A percentile compares a stretch with the other conserved stretches of the same genome.
Conservation (phyloP, 2,113 vertebrate genomes). For the Coryphaenoides rupestris region DNA sequence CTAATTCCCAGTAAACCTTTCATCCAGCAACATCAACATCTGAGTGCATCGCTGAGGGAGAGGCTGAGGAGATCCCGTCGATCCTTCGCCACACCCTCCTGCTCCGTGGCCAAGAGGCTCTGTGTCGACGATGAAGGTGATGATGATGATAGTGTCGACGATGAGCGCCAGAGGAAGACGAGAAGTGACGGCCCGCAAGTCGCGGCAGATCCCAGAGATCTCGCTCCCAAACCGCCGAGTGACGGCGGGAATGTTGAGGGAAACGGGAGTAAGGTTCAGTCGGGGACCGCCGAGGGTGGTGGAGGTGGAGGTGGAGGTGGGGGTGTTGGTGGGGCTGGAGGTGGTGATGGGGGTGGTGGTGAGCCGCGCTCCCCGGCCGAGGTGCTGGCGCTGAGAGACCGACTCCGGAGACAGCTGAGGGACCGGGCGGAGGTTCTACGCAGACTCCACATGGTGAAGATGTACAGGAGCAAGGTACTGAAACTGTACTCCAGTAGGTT, state of each 20-base stretch:
- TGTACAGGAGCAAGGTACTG: slow-evolving; percentile 95
- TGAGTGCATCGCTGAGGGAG: slow-evolving; percentile 83
- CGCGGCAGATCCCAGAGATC: slow-evolving; percentile 21
- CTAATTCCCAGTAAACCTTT: no score
- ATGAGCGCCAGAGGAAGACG: no score
- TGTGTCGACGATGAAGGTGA: slow-evolving; percentile 71
- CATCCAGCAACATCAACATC: slow-evolving; percentile 63
- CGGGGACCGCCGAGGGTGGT: slow-evolving; percentile 21
- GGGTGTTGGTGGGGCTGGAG: no score
- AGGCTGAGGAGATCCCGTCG: slow-evolving; percentile 83
- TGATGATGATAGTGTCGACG: no score
- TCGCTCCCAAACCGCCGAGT: slow-evolving; percentile 6
- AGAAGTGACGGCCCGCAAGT: slow-evolving; percentile 16
- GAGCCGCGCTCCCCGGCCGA: slow-evolving; percentile 16
- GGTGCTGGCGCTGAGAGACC: slow-evolving; percentile 62
- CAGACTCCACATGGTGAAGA: slow-evolving; percentile 88
- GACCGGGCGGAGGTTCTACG: slow-evolving; percentile 87
- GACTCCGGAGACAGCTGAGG: slow-evolving; percentile 77
- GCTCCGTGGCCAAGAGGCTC: slow-evolving; percentile 84
- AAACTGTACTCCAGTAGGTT: not conserved
- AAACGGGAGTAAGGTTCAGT: slow-evolving; percentile 35
- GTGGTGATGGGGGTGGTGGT: no score
- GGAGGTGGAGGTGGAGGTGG: no score
- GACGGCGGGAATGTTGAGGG: slow-evolving; percentile 16
- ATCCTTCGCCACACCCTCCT: slow-evolving; percentile 78